Evolutionary conservation across 2,888 invertebrate genomes (phyloP), one percentile per base, ranked within the genome.

Genomic region (Azorinus chamasolen): DNA sequence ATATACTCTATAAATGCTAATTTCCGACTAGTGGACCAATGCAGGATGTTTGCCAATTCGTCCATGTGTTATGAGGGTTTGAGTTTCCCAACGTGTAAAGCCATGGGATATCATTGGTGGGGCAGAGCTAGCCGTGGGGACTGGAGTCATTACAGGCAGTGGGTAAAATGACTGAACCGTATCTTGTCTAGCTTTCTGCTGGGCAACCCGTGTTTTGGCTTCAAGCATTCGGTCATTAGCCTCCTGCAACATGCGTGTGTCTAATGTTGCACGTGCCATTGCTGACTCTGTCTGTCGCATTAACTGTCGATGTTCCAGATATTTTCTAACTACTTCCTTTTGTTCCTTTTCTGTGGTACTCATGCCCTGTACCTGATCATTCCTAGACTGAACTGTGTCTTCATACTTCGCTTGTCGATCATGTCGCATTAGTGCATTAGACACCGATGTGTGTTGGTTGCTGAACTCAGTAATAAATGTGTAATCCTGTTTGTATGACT

Each of bases 371-470:
- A 89, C 87, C 14, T 74, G 37, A 22, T 88, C 88, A 1, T 66
- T 68, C 46, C 78, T 85, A 16, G 72, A 59, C 46, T 76, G 80
- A 1, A 85, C 53, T 12, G 54, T 54, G 69, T 91, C 91, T n/a
- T 92, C 92, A 25, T 51, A 65, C 61, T 82, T 83, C 0, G 91
- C 85, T 63, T 90, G 90, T 18, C 90, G 73, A 76, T 92, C 92
- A 69, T 92, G 92, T 24, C 90, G 76, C 80, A 90, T 85, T 22
- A 93, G 81, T 20, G 93, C 92, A 55, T 92, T 92, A 4, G 92
- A 92, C 12, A 93, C 91, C 3, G 92, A 92, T 2, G 91, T 92
- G 59, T 92, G 92, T 79, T 93, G 92, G 53, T 85, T 88, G 71
- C 83, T 89, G 73, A 93, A 93, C 57, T 92, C 92, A 5, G 84